These are phyloP conservation scores for Cataglyphis altisquamis DNA, from an alignment of 2,888 invertebrate genomes.

Conservation along the genomic window DNA sequence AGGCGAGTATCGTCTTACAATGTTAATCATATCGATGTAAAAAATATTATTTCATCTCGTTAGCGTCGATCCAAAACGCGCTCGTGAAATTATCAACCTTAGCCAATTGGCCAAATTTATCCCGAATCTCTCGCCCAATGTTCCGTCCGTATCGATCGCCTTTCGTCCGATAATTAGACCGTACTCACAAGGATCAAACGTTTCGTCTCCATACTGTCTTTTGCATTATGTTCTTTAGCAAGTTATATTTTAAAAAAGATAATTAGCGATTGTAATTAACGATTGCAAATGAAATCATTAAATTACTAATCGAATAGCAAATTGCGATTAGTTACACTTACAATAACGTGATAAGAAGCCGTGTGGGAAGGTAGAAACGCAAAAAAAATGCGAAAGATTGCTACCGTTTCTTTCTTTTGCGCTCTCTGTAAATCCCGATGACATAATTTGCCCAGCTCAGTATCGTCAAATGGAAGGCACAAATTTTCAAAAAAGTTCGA, in stretches of 20 bases:
- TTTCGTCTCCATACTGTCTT: constrained; percentile 36
- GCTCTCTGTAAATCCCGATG: constrained; percentile 26
- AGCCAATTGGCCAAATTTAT: constrained; percentile 38
- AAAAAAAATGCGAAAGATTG: constrained; percentile 22
- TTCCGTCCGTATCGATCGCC: constrained; percentile 46
- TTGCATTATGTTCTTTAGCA: constrained; percentile 44
- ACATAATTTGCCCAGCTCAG: constrained; percentile 30
- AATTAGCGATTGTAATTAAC: constrained; percentile 18
- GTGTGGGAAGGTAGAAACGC: constrained; percentile 25
- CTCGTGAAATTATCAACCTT: constrained; percentile 62
- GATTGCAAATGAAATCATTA: constrained; percentile 20
- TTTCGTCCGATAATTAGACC: constrained; percentile 31
- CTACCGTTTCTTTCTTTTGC: constrained; percentile 22
- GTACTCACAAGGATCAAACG: constrained; percentile 1
- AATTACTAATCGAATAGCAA: constrained; percentile 28
- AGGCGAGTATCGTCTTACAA: not conserved
- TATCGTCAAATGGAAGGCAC: not conserved
- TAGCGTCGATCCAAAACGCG: constrained; percentile 66
- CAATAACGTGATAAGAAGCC: constrained; percentile 44
- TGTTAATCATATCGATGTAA: not conserved
- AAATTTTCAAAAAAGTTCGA: constrained; percentile 16
- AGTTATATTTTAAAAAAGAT: constrained; percentile 17
- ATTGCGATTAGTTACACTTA: constrained; percentile 43
- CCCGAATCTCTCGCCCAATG: constrained; percentile 38
- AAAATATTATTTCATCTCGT: constrained; percentile 7